Evolutionary conservation across 2,113 vertebrate species (phyloP).

Genomic region (Rhombomys opimus): DNA sequence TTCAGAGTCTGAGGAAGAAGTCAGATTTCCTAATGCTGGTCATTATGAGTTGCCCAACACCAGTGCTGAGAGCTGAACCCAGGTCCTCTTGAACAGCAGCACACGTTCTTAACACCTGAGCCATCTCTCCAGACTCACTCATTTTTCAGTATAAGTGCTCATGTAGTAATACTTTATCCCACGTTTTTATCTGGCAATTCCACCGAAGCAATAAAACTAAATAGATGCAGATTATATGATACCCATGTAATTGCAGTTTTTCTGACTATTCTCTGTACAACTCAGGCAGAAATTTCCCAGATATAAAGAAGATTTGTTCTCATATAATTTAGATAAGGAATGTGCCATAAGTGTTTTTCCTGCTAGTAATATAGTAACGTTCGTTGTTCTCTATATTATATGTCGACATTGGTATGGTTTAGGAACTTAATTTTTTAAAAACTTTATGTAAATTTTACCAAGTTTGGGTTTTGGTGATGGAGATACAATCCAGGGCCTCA

Average conservation of each 20-base stretch:
- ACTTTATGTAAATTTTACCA: constrained; percentile 33
- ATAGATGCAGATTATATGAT: neutral
- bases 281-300: constrained; percentile 31
- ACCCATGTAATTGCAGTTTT: neutral
- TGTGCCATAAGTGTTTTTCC: neutral
- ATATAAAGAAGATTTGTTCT: constrained; percentile 30
- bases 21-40: neutral
- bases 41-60: neutral
- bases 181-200: constrained; percentile 26
- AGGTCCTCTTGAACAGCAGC: neutral
- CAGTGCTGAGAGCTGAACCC: neutral
- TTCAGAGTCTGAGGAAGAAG: too few species aligned
- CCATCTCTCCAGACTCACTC: neutral
- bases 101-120: neutral
- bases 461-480: neutral
- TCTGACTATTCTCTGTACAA: constrained; percentile 22
- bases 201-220: neutral
- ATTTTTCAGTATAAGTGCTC: constrained; percentile 12
- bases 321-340: constrained; percentile 10
- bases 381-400: constrained; percentile 4
- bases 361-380: neutral
- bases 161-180: neutral
- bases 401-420: neutral
- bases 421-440: neutral
- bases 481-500: neutral